These are phyloP conservation scores for Penelope pileata DNA, from an alignment of 2,113 vertebrate genomes.

Conservation along the genomic window DNA sequence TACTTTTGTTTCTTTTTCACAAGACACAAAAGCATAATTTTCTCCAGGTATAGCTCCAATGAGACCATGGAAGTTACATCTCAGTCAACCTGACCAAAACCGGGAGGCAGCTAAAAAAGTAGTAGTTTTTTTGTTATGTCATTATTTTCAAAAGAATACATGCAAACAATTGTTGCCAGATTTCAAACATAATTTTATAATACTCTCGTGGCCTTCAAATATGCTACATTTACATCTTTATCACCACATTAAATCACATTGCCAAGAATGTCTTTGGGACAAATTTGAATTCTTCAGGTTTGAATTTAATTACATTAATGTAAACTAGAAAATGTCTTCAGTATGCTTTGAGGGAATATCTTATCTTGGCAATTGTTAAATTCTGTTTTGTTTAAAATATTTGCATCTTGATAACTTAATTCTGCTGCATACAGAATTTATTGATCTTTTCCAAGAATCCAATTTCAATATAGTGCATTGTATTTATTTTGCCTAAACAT, in stretches of 20 bases:
- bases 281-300: constrained; percentile 74
- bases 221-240: constrained; percentile 54
- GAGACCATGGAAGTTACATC: not conserved
- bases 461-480: constrained; percentile 16
- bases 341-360: constrained; percentile 48
- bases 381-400: constrained; percentile 76
- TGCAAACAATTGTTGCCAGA: constrained; percentile 47
- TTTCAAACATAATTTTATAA: constrained; percentile 61
- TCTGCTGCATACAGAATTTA: constrained; percentile 54
- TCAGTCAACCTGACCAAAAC: not conserved
- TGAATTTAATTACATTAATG: constrained; percentile 80
- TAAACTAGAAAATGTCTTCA: constrained; percentile 74
- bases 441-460: constrained; percentile 57
- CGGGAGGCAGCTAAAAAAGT: not conserved
- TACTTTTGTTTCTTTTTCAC: too few species aligned
- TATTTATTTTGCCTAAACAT: constrained; percentile 25
- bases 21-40: not conserved
- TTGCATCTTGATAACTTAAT: constrained; percentile 75
- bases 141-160: not conserved
- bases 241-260: constrained; percentile 65
- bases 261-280: constrained; percentile 71
- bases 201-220: constrained; percentile 47
- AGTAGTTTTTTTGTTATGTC: not conserved
- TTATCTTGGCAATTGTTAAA: constrained; percentile 56
- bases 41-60: not conserved